Evolutionary conservation across 2,888 invertebrate species (phyloP).

Genomic region (Strigamia crassipes): DNA sequence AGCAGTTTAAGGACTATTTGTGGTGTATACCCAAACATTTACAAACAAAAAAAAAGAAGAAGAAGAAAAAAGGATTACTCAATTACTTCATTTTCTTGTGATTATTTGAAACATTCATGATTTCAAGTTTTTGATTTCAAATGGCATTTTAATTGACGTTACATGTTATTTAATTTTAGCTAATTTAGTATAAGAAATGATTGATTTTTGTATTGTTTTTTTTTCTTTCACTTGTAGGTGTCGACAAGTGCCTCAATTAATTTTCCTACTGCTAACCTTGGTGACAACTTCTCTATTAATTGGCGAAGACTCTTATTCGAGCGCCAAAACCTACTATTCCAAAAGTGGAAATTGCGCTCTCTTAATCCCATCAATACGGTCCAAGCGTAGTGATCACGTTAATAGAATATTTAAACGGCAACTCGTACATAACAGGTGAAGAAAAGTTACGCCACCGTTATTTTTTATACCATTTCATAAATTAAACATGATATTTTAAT

Average conservation of each 20-base stretch:
- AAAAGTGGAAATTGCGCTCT: not conserved
- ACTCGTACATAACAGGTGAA: not conserved
- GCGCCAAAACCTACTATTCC: not conserved
- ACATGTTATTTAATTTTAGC: no score
- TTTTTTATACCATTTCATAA: not conserved
- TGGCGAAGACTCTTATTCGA: not conserved
- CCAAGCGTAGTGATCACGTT: slow-evolving; percentile 23
- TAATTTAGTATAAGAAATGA: no score
- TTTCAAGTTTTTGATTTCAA: no score
- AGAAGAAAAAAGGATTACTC: no score
- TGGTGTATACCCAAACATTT: no score
- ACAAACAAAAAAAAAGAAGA: no score
- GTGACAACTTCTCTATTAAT: not conserved
- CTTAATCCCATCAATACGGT: not conserved
- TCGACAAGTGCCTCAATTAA: not conserved
- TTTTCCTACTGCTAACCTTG: not conserved
- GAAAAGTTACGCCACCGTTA: not conserved
- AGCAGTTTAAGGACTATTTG: no score
- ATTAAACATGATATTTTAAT: slow-evolving; percentile 27
- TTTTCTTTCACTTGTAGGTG: not conserved
- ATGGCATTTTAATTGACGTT: no score
- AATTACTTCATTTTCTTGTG: no score
- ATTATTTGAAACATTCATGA: no score
- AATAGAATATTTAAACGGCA: not conserved
- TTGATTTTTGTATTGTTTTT: not conserved